Evolutionary conservation across 2,113 vertebrate species (phyloP), one percentile per base, ranked within the genome.

Genomic region (Anoplopoma fimbria): DNA sequence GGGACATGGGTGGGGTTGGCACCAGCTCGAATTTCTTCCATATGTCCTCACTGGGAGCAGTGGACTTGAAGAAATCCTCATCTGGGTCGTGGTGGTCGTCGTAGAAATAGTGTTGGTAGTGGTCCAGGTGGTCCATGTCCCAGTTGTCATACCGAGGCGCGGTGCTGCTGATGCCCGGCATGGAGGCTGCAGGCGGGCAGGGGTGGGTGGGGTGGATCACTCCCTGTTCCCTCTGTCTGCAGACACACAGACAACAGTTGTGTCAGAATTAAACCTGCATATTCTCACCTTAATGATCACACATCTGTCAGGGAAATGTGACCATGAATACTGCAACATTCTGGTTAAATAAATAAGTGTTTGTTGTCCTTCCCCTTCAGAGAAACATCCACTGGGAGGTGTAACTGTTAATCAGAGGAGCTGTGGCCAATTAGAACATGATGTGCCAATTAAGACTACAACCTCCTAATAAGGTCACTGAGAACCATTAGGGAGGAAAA

Each of bases 21-120:
- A 99, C 97, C 88, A 98, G 95, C 93, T 99, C 97, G 85, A 99
- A 99, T 95, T 99, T 99, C 94, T 99, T 98, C 98, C 98, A 99
- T 85, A 99, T 98, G 91, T 99, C 98, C 93, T 98, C 97, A 79
- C 98, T 98, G 90, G 97, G 97, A 13, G 97, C 97, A 5, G 97
- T 97, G 81, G 96, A 98, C 89, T 97, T 97, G 88, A 97, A 97
- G 89, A 97, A 97, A 92, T 98, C 97, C 93, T 98, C 97, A 64
- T 94, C 96, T 70, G 93, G 93, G 79, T 98, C 96, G 82, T 96
- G 96, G 83, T 96, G 96, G 89, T 99, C 96, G 90, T 97, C 97
- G 91, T 97, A 98, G 95, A 98, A 98, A 92, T 97, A 98, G 64
- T 97, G 97, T 57, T 97, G 97, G 91, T 97, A 96, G 76, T 96